These are phyloP conservation scores for Halcyon badia DNA, from an alignment of 2,797 vertebrate species.

Conservation along the genomic window DNA sequence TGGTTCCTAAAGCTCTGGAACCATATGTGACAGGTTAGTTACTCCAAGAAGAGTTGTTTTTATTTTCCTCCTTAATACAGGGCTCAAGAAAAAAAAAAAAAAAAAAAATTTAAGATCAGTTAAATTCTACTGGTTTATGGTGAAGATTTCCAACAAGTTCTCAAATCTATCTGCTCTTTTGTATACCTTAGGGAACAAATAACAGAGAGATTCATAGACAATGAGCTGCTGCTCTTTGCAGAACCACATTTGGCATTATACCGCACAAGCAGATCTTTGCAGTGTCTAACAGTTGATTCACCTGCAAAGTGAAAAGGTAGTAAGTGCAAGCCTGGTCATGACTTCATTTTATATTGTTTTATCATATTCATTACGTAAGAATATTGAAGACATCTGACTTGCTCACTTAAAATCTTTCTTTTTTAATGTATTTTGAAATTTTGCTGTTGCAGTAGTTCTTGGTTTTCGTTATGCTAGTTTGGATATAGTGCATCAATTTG, in stretches of 20 bases:
- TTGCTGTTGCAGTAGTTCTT: neutral
- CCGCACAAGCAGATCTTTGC: neutral
- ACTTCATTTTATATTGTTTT: neutral
- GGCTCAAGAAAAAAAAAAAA: neutral
- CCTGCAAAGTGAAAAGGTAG: neutral
- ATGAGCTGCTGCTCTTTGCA: neutral
- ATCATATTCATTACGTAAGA: neutral
- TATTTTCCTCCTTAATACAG: neutral
- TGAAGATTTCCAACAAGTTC: neutral
- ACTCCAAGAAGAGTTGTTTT: neutral
- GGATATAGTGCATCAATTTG: neutral
- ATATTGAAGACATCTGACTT: neutral
- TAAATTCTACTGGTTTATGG: neutral
- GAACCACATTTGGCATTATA: neutral
- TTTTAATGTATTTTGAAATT: neutral
- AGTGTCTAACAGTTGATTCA: neutral
- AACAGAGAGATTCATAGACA: neutral
- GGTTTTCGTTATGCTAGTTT: neutral
- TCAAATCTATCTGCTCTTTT: neutral
- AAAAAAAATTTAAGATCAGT: neutral
- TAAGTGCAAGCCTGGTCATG: neutral
- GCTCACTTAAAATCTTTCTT: neutral
- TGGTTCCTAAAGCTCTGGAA: constrained; percentile 98
- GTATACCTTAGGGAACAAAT: neutral
- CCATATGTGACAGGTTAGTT: constrained; percentile 96